These are phyloP conservation scores for Sebastiscus tertius DNA, from an alignment of 2,797 vertebrate genomes.

Conservation along the genomic window DNA sequence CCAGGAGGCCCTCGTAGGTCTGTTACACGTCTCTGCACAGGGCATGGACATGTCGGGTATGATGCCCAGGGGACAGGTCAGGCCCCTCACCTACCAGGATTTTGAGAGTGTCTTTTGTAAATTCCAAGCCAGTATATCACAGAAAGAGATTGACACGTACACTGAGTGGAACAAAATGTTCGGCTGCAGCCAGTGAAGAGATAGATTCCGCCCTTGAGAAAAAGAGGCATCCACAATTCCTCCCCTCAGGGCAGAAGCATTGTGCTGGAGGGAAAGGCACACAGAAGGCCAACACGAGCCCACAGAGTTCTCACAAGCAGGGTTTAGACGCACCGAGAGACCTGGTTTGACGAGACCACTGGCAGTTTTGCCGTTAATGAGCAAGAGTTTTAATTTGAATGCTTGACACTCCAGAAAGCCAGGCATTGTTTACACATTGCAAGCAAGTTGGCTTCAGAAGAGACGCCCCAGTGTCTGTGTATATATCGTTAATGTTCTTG, in stretches of 20 bases:
- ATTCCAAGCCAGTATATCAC: slow-evolving; percentile 99
- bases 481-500: slow-evolving; percentile 92
- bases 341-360: slow-evolving; percentile 84
- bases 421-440: slow-evolving; percentile 83
- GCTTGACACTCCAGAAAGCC: slow-evolving; percentile 86
- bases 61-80: slow-evolving; percentile 90
- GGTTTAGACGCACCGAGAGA: slow-evolving; percentile 82
- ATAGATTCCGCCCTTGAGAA: slow-evolving; percentile 69
- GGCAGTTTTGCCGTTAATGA: slow-evolving; percentile 86
- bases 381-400: slow-evolving; percentile 84
- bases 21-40: slow-evolving; percentile 91
- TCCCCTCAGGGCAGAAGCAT: slow-evolving; percentile 85
- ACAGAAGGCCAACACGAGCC: slow-evolving; percentile 78
- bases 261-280: slow-evolving; percentile 75
- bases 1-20: slow-evolving; percentile 93
- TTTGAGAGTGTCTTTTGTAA: slow-evolving; percentile 99
- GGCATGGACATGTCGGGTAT: slow-evolving; percentile 93
- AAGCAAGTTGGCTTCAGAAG: slow-evolving; percentile 86
- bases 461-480: slow-evolving; percentile 90
- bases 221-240: slow-evolving; percentile 86
- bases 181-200: slow-evolving; percentile 96
- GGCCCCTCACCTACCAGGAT: slow-evolving; percentile 97
- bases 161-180: slow-evolving; percentile 99
- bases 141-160: slow-evolving; percentile 90
- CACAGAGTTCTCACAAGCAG: slow-evolving; percentile 86